phyloP scores from a whole-genome alignment of 1,140 invertebrate genomes.

The Oppia nitens region DNA sequence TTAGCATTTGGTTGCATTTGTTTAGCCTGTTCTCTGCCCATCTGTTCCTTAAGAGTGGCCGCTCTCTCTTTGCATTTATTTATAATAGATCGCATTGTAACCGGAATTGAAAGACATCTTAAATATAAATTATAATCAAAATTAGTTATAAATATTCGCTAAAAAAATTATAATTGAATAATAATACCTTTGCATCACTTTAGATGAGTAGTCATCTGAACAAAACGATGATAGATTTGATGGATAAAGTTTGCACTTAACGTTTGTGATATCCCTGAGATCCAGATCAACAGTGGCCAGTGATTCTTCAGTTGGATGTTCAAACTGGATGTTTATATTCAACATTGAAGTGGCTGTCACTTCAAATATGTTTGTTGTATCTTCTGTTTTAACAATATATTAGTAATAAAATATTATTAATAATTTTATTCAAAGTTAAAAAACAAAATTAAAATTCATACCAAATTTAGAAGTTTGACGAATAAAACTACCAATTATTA shows the following conservation, averaged over 20 bases:
- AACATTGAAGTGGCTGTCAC: conserved; percentile 63
- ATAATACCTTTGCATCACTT: conserved; percentile 56
- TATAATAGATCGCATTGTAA: conserved; percentile 58
- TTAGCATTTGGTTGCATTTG: background rate
- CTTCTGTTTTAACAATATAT: too few species aligned
- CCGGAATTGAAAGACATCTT: conserved; percentile 71
- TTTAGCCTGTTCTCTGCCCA: conserved; percentile 2
- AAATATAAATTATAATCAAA: conserved; percentile 19
- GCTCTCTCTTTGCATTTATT: conserved; percentile 31
- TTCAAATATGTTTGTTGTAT: conserved; percentile 72
- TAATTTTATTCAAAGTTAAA: too few species aligned
- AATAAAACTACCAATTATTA: conserved; percentile 68
- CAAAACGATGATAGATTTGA: conserved; percentile 32
- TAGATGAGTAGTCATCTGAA: conserved; percentile 53
- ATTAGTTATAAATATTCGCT: conserved; percentile 6
- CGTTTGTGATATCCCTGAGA: conserved; percentile 54
- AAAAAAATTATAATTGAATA: conserved; percentile 1
- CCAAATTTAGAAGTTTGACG: conserved; percentile 49
- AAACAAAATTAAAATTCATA: too few species aligned
- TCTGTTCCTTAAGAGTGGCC: conserved; percentile 1
- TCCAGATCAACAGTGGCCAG: conserved; percentile 82
- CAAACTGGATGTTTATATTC: conserved; percentile 74
- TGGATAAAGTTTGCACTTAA: conserved; percentile 45
- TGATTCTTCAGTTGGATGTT: conserved; percentile 78
- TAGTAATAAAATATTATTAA: too few species aligned